Conservation (phyloP, 2,797 vertebrate genomes). For the Steatocranus sp. region DNA sequence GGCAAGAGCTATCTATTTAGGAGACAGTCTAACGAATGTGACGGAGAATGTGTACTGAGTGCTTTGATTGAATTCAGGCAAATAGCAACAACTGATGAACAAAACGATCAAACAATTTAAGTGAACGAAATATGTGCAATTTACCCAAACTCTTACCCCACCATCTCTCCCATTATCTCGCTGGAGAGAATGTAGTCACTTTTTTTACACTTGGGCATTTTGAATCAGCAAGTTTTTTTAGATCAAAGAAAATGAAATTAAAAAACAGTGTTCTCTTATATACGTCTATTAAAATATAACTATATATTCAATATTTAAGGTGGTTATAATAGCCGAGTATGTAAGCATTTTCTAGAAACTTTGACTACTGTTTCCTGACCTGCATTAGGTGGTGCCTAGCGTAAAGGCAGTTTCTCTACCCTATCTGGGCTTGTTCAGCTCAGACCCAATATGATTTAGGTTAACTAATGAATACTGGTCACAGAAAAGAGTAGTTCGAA, state of each 20-base stretch:
- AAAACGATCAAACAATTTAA: conserved; percentile 70
- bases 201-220: conserved; percentile 85
- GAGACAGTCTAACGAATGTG: conserved; percentile 82
- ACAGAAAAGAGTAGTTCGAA: conserved; percentile 61
- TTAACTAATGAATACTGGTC: conserved; percentile 60
- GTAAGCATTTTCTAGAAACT: conserved; percentile 87
- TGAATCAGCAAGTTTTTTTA: conserved; percentile 84
- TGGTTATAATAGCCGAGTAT: conserved; percentile 87
- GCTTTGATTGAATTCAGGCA: conserved; percentile 86
- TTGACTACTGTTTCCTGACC: conserved; percentile 84
- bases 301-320: conserved; percentile 87
- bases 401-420: conserved; percentile 71
- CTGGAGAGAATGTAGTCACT: conserved; percentile 79
- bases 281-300: conserved; percentile 84
- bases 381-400: conserved; percentile 76
- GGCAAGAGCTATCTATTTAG: conserved; percentile 69
- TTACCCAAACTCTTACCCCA: conserved; percentile 77
- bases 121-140: conserved; percentile 79
- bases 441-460: conserved; percentile 65
- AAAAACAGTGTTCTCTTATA: conserved; percentile 86
- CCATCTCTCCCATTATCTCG: conserved; percentile 71
- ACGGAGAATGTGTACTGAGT: conserved; percentile 80
- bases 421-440: conserved; percentile 62
- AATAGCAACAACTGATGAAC: conserved; percentile 75
- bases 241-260: conserved; percentile 78